Evolutionary conservation across 2,888 invertebrate species (phyloP).

Genomic region (Anaspis maculata): DNA sequence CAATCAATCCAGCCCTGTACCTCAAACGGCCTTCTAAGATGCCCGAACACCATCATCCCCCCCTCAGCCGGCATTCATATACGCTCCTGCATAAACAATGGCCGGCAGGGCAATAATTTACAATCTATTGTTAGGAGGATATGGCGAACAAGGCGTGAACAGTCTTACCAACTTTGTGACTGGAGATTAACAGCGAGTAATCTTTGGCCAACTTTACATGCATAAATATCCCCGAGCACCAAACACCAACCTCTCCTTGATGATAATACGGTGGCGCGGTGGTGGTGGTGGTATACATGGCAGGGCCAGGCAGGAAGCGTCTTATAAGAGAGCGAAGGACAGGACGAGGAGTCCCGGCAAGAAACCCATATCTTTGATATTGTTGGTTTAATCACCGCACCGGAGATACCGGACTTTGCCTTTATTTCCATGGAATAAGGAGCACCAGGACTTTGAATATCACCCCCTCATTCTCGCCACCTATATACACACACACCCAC

Average conservation of each 20-base stretch:
- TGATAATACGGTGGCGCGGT: too few species aligned
- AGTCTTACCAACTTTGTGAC: slow-evolving; percentile 38
- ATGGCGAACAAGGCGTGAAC: slow-evolving; percentile 31
- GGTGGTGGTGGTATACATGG: too few species aligned
- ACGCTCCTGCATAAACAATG: slow-evolving; percentile 20
- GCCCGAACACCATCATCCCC: neutral
- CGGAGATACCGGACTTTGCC: slow-evolving; percentile 30
- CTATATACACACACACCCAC: slow-evolving; percentile 11
- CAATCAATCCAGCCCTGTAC: too few species aligned
- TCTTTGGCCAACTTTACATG: slow-evolving; percentile 40
- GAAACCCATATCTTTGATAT: slow-evolving; percentile 39
- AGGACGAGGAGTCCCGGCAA: slow-evolving; percentile 29
- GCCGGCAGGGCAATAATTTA: slow-evolving; percentile 32
- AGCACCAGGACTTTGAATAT: too few species aligned
- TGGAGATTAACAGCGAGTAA: slow-evolving; percentile 39
- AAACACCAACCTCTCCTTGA: too few species aligned
- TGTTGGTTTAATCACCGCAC: slow-evolving; percentile 36
- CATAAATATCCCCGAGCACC: slow-evolving; percentile 37
- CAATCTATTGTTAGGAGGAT: slow-evolving; percentile 35
- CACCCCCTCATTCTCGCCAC: slow-evolving; percentile 15
- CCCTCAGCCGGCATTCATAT: neutral
- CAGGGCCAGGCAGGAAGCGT: too few species aligned
- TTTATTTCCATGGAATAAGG: too few species aligned
- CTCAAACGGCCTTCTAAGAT: too few species aligned
- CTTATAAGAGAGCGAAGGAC: too few species aligned